A percentile compares a stretch with the other conserved stretches of the same genome.
Conservation (phyloP, 2,797 vertebrate species). For the Neostethus bicornis region DNA sequence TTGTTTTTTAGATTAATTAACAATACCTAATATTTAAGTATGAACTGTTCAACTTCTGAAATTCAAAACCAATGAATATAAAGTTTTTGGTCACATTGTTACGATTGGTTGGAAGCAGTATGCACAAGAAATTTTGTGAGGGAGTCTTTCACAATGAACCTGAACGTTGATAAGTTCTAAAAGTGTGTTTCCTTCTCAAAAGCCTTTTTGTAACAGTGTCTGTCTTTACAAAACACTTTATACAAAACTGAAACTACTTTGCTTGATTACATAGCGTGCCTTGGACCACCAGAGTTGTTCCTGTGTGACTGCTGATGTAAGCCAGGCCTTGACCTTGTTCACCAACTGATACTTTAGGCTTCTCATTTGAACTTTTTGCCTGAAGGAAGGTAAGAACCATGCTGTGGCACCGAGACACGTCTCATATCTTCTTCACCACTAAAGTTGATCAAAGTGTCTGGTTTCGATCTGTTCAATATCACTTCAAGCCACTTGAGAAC, state of each 20-base stretch:
- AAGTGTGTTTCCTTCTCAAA: conserved; percentile 1
- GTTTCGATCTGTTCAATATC: conserved; percentile 34
- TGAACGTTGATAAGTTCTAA: background rate
- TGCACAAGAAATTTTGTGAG: background rate
- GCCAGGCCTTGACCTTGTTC: conserved; percentile 63
- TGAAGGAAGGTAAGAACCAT: conserved; percentile 48
- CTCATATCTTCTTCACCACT: conserved; percentile 46
- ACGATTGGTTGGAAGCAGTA: background rate
- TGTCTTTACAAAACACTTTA: conserved; percentile 6
- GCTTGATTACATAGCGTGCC: conserved; percentile 30
- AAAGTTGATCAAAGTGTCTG: conserved; percentile 49
- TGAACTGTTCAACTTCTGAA: background rate
- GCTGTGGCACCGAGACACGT: conserved; percentile 44
- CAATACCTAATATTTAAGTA: background rate
- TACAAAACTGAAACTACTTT: conserved; percentile 2
- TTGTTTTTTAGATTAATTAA: background rate
- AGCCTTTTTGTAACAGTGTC: conserved; percentile 9
- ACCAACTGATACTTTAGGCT: conserved; percentile 46
- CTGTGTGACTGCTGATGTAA: conserved; percentile 54
- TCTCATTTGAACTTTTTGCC: conserved; percentile 49
- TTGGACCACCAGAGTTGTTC: conserved; percentile 45
- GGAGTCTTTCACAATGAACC: too few relatives aligned
- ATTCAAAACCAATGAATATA: background rate
- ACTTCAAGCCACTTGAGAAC: conserved; percentile 27
- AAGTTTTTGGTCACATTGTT: background rate